phyloP scores from a whole-genome alignment of 2,797 vertebrate genomes.

The Chloroceryle amazona region DNA sequence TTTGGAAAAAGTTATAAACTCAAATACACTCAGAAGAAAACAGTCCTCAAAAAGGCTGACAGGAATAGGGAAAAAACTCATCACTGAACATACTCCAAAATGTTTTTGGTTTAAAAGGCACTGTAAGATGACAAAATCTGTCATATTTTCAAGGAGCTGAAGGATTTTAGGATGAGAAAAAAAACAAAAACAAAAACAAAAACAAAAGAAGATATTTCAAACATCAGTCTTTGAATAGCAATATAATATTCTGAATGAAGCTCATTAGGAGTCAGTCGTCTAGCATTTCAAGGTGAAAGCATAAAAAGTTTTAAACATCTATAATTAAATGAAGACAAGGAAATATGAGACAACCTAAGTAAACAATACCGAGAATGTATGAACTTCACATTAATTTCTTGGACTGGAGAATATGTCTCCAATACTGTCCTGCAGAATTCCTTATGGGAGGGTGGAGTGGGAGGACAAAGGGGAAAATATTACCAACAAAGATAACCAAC shows the following conservation, averaged over 20 bases:
- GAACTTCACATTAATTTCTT: background rate
- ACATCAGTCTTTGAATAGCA: background rate
- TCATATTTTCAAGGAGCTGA: background rate
- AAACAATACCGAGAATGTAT: background rate
- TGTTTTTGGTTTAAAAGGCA: background rate
- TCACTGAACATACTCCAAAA: background rate
- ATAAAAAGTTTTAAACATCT: background rate
- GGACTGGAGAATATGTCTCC: background rate
- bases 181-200: background rate
- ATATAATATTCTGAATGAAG: background rate
- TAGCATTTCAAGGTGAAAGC: background rate
- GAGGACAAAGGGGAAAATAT: background rate
- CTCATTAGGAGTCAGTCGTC: background rate
- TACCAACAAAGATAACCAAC: background rate
- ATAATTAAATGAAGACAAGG: background rate
- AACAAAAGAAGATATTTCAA: background rate
- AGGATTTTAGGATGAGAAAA: background rate
- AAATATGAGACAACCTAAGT: background rate
- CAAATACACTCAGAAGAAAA: background rate
- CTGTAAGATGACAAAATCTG: background rate
- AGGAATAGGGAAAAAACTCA: background rate
- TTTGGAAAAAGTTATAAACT: background rate
- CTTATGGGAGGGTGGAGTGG: background rate
- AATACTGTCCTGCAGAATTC: background rate
- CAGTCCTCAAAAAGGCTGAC: background rate